These are phyloP conservation scores for Erethizon dorsatum DNA, from an alignment of 2,797 vertebrate genomes.

Conservation along the genomic window DNA sequence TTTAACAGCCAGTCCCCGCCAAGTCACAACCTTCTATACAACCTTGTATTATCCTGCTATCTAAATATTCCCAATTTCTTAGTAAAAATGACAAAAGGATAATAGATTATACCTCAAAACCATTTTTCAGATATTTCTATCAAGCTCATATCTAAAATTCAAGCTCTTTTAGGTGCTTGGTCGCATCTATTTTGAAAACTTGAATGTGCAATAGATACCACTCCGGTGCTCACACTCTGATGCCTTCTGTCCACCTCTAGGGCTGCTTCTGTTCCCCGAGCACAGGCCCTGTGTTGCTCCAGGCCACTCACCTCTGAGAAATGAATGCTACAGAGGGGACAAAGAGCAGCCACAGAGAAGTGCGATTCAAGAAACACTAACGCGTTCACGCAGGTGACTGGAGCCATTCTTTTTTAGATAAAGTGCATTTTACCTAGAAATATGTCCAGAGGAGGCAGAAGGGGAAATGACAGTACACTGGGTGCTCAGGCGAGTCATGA, in stretches of 20 bases:
- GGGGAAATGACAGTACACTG: neutral
- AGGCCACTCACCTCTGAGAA: neutral
- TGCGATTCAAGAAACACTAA: slow-evolving; percentile 30
- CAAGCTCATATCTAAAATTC: slow-evolving; percentile 38
- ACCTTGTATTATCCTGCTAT: neutral
- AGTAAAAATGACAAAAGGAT: slow-evolving; percentile 2
- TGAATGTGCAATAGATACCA: neutral
- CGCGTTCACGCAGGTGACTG: neutral
- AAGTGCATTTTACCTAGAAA: slow-evolving; percentile 69
- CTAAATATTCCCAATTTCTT: slow-evolving; percentile 10
- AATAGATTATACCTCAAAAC: neutral
- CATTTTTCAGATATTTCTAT: slow-evolving; percentile 23
- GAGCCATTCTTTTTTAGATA: slow-evolving; percentile 23
- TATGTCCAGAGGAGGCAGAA: neutral
- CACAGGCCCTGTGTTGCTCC: neutral
- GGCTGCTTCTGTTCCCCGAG: neutral
- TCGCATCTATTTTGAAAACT: slow-evolving; percentile 21
- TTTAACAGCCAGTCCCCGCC: neutral
- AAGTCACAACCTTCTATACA: neutral
- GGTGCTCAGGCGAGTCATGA: neutral
- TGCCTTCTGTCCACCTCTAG: neutral
- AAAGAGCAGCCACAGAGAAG: neutral
- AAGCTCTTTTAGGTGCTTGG: neutral
- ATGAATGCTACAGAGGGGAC: slow-evolving; percentile 11
- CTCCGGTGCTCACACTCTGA: neutral